Evolutionary conservation across 2,888 invertebrate species (phyloP).

Genomic region (Tachina lurida): DNA sequence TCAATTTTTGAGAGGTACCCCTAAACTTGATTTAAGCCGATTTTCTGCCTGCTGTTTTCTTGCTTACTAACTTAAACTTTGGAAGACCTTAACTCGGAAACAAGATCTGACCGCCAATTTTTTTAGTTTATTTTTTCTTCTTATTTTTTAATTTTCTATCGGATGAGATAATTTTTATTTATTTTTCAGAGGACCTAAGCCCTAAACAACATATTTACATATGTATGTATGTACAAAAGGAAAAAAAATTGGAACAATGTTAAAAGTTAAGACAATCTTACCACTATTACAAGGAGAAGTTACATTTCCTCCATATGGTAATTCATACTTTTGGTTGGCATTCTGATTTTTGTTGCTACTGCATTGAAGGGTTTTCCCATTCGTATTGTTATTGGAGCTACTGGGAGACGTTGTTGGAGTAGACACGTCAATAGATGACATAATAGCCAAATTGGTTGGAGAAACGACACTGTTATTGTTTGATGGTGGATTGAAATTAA

Average conservation of each 20-base stretch:
- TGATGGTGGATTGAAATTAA: constrained; percentile 10
- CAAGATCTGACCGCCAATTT: too few species aligned
- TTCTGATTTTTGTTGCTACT: constrained; percentile 49
- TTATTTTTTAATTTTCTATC: too few species aligned
- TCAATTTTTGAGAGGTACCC: too few species aligned
- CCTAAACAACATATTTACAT: too few species aligned
- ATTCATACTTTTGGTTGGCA: constrained; percentile 42
- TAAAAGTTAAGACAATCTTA: constrained; percentile 15
- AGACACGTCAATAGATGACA: constrained; percentile 56
- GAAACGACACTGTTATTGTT: constrained; percentile 23
- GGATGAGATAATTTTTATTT: too few species aligned
- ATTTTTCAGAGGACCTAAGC: too few species aligned
- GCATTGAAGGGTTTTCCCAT: constrained; percentile 42
- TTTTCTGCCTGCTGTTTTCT: too few species aligned
- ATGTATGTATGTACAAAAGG: background rate
- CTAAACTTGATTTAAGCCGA: too few species aligned
- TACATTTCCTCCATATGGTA: constrained; percentile 43
- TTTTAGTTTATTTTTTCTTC: too few species aligned
- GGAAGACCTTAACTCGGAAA: too few species aligned
- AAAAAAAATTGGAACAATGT: background rate
- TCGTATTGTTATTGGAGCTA: constrained; percentile 12
- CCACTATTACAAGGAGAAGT: constrained; percentile 57
- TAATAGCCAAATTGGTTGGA: constrained; percentile 41
- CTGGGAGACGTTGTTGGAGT: constrained; percentile 38
- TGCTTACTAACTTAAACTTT: too few species aligned